Conservation (phyloP, 37 sponge, comb jelly and placozoan genomes). For the Cladorhizidae sp. region DNA sequence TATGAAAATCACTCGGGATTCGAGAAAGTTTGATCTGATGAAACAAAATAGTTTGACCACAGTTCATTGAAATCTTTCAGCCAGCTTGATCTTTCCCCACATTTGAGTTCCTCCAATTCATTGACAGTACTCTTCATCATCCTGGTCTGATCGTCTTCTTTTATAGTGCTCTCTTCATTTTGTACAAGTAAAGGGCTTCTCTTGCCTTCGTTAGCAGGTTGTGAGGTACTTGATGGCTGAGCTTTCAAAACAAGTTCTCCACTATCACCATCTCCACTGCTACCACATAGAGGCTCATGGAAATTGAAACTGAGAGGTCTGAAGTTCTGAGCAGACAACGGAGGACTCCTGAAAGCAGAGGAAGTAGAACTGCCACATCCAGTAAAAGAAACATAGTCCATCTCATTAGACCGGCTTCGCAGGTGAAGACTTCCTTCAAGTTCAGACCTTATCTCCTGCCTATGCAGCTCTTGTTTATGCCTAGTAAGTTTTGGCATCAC, state of each 20-base stretch:
- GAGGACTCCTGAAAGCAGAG: constrained; percentile 33
- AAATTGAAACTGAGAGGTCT: constrained; percentile 4
- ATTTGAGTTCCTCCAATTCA: too few relatives aligned
- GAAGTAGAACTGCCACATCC: neutral
- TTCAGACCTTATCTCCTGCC: neutral
- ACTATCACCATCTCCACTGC: neutral
- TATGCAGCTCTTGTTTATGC: neutral
- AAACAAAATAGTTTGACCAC: constrained; percentile 2
- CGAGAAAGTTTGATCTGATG: too few relatives aligned
- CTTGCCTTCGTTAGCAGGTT: neutral
- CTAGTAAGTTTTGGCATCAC: too few relatives aligned
- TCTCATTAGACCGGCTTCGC: constrained; percentile 47
- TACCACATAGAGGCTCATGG: neutral
- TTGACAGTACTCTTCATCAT: neutral
- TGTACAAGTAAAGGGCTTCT: neutral
- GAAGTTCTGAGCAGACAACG: neutral
- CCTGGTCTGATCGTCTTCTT: neutral
- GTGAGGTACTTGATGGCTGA: neutral
- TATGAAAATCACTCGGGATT: too few relatives aligned
- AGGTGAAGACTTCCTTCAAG: constrained; percentile 10
- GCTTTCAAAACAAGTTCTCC: neutral
- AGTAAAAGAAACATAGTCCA: constrained; percentile 27
- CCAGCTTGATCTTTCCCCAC: neutral
- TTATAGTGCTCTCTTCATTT: neutral
- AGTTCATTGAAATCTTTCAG: constrained; percentile 10